Conservation (phyloP, 2,797 vertebrate species). For the Muscicapa striata region DNA sequence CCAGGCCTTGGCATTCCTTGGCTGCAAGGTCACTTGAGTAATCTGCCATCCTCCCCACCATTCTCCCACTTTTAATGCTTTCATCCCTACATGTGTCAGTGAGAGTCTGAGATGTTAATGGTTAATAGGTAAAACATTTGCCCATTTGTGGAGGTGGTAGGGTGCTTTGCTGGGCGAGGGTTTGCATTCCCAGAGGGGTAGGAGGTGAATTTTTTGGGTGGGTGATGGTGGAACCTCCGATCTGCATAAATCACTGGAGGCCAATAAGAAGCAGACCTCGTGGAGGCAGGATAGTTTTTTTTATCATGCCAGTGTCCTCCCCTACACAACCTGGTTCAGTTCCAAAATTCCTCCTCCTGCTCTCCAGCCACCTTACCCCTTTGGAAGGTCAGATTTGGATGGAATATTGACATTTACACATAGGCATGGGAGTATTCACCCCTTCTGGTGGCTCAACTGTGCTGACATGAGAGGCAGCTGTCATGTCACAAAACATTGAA, state of each 20-base stretch:
- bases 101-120: not conserved
- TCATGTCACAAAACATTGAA: not conserved
- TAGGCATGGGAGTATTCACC: not conserved
- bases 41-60: not conserved
- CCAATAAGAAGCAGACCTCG: not conserved
- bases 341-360: not conserved
- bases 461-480: not conserved
- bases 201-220: not conserved
- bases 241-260: not conserved
- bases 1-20: not conserved
- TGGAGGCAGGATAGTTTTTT: not conserved
- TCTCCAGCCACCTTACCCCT: no score
- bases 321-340: not conserved
- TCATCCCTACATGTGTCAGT: not conserved
- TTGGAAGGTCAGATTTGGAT: not conserved
- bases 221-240: not conserved
- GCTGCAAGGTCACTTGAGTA: not conserved
- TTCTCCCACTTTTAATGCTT: not conserved
- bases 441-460: not conserved
- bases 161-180: no score
- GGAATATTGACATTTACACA: not conserved
- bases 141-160: no score
- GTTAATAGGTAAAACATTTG: not conserved
- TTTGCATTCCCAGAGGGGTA: rapidly evolving
- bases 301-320: not conserved